phyloP scores from a whole-genome alignment of 2,888 invertebrate species.

The Celastrina argiolus region DNA sequence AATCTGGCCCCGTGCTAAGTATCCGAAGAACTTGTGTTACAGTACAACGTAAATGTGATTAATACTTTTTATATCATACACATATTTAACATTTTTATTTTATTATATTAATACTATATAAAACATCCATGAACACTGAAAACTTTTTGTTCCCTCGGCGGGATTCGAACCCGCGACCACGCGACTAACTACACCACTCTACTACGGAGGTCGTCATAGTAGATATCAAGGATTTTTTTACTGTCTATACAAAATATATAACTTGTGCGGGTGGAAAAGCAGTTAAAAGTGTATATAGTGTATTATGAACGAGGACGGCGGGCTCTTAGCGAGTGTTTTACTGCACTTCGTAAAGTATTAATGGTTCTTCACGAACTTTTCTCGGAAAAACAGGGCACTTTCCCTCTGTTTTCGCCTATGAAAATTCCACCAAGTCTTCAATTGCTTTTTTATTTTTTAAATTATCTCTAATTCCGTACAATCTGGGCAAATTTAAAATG shows the following conservation, averaged over 20 bases:
- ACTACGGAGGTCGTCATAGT: too few species aligned
- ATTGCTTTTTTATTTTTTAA: conserved; percentile 3
- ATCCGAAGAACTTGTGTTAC: too few species aligned
- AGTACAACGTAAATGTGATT: too few species aligned
- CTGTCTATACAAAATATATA: background rate
- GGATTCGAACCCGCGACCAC: too few species aligned
- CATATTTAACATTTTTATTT: too few species aligned
- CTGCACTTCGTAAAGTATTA: conserved; percentile 59
- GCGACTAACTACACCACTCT: too few species aligned
- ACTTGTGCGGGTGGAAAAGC: background rate
- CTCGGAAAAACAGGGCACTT: conserved; percentile 38
- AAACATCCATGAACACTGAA: too few species aligned
- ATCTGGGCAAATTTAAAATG: background rate
- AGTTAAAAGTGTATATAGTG: conserved; percentile 20
- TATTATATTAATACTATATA: too few species aligned
- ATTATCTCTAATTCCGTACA: conserved; percentile 10
- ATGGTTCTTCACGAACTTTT: conserved; percentile 56
- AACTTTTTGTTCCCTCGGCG: too few species aligned
- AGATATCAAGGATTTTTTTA: too few species aligned
- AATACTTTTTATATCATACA: too few species aligned
- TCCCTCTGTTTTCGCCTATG: conserved; percentile 17
- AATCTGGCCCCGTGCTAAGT: too few species aligned
- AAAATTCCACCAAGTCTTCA: conserved; percentile 8
- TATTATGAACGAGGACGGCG: conserved; percentile 38
- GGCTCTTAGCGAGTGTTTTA: conserved; percentile 48